Percentiles rank a stretch among this genome's conserved stretches.
These are phyloP conservation scores for Philaethria dido DNA, from an alignment of 2,888 invertebrate genomes.

Conservation along the genomic window DNA sequence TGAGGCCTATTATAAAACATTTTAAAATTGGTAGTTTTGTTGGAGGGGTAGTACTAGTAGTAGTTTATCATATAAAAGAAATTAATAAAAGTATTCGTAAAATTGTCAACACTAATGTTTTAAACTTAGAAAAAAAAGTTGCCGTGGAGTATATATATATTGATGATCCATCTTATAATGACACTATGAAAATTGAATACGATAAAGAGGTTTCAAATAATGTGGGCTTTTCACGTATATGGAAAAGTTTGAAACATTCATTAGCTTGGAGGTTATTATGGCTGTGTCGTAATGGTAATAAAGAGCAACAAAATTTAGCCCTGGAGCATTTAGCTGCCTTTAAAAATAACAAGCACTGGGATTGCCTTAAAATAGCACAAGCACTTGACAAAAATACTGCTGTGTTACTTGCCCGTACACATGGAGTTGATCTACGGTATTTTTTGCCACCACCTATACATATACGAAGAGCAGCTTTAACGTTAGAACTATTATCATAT, in stretches of 20 bases:
- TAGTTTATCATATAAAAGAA: conserved; percentile 63
- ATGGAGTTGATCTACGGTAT: conserved; percentile 87
- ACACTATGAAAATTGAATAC: conserved; percentile 59
- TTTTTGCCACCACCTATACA: conserved; percentile 88
- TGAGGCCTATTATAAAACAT: conserved; percentile 58
- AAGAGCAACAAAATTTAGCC: conserved; percentile 85
- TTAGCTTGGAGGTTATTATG: conserved; percentile 87
- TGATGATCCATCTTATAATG: conserved; percentile 69
- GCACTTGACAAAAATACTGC: conserved; percentile 90
- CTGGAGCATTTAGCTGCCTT: conserved; percentile 86
- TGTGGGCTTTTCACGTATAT: conserved; percentile 69
- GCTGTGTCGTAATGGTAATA: conserved; percentile 86
- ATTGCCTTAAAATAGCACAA: conserved; percentile 90
- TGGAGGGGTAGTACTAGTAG: conserved; percentile 57
- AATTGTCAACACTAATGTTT: conserved; percentile 68
- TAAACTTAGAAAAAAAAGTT: conserved; percentile 72
- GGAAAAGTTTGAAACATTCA: conserved; percentile 86
- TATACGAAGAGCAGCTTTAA: conserved; percentile 66
- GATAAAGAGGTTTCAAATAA: conserved; percentile 58
- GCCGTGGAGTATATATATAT: conserved; percentile 76
- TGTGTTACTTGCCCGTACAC: conserved; percentile 89
- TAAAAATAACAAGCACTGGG: conserved; percentile 86
- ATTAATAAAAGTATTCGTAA: conserved; percentile 58
- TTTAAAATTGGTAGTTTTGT: conserved; percentile 58
- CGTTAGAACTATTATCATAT: conserved; percentile 69